These are phyloP conservation scores for Melieria picta DNA, from an alignment of 2,888 invertebrate species.

Conservation along the genomic window DNA sequence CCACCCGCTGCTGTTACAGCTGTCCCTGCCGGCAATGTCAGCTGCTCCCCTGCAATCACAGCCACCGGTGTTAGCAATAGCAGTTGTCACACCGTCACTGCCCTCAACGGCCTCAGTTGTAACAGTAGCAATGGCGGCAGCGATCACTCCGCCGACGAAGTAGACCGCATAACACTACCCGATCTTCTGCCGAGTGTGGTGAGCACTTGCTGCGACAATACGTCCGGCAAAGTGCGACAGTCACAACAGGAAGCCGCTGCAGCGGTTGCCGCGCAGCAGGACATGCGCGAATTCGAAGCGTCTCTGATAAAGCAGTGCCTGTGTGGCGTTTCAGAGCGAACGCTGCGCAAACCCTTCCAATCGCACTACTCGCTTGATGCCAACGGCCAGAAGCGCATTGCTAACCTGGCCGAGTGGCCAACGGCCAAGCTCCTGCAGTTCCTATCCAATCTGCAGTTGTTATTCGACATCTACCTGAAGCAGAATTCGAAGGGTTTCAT, in stretches of 20 bases:
- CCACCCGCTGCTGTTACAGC: constrained; percentile 48
- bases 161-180: constrained; percentile 55
- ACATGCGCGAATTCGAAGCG: constrained; percentile 65
- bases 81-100: constrained; percentile 10
- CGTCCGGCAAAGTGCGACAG: not conserved
- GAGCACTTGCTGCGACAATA: constrained; percentile 21
- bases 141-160: constrained; percentile 54
- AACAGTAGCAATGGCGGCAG: constrained; percentile 22
- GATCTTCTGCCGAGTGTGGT: constrained; percentile 51
- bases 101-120: constrained; percentile 40
- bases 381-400: constrained; percentile 68
- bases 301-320: constrained; percentile 79
- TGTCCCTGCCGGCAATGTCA: constrained; percentile 3
- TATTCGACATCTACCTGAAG: constrained; percentile 86
- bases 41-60: constrained; percentile 32
- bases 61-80: not conserved
- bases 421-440: constrained; percentile 79
- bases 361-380: constrained; percentile 68
- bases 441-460: constrained; percentile 82
- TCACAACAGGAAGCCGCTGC: not conserved
- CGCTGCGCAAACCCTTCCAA: constrained; percentile 77
- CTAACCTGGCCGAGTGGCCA: constrained; percentile 72
- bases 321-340: constrained; percentile 78
- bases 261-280: constrained; percentile 48
- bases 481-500: constrained; percentile 85